phyloP scores from a whole-genome alignment of 2,113 vertebrate genomes.

The Xenotilapia caudafasciata region DNA sequence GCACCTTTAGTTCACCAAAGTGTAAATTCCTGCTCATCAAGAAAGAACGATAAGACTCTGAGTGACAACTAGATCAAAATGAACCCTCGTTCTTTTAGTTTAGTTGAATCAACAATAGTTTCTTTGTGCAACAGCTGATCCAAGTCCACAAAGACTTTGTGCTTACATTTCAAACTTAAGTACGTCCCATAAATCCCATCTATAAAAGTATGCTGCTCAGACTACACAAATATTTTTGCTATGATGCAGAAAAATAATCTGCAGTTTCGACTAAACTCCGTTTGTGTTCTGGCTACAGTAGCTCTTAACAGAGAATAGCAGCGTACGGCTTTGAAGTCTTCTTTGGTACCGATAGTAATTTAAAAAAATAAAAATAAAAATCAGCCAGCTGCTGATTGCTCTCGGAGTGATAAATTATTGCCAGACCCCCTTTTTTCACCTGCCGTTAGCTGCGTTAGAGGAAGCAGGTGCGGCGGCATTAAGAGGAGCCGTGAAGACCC shows the following conservation, averaged over 20 bases:
- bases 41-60: neutral
- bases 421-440: neutral
- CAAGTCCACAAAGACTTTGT: neutral
- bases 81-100: rapidly evolving
- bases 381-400: neutral
- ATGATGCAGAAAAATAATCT: neutral
- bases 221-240: neutral
- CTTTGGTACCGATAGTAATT: neutral
- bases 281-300: neutral
- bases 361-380: neutral
- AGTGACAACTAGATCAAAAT: neutral
- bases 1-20: neutral
- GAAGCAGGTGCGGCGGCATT: slow-evolving; percentile 17
- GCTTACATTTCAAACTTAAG: neutral
- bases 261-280: neutral
- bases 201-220: neutral
- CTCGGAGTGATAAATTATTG: neutral
- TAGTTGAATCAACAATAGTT: neutral
- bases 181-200: neutral
- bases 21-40: neutral
- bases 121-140: neutral
- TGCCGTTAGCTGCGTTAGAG: neutral
- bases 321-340: neutral
- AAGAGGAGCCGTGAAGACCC: neutral
- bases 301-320: neutral